Evolutionary conservation across 2,113 vertebrate genomes (phyloP).

Genomic region (Trichechus manatus): DNA sequence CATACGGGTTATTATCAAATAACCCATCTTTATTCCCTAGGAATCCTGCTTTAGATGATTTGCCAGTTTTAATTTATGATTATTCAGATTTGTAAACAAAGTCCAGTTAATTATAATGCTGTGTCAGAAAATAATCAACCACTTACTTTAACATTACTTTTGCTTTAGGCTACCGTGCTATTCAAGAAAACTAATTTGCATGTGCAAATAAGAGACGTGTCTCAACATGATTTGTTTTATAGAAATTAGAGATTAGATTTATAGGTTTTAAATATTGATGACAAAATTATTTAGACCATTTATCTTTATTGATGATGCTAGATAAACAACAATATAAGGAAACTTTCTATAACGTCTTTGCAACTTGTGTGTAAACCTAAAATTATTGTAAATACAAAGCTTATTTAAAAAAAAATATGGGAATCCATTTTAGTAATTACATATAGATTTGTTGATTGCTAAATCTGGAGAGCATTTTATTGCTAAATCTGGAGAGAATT

Average conservation of each 20-base stretch:
- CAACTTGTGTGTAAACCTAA: not conserved
- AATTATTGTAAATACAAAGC: not conserved
- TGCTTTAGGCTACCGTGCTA: slow-evolving; percentile 4
- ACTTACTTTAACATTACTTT: slow-evolving; percentile 21
- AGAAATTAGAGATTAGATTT: slow-evolving; percentile 31
- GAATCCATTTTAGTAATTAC: not conserved
- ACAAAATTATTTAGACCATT: not conserved
- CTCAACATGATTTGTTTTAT: slow-evolving; percentile 33
- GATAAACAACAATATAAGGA: not conserved
- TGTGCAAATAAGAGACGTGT: slow-evolving; percentile 21
- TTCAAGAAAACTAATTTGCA: slow-evolving; percentile 58
- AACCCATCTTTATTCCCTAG: not conserved
- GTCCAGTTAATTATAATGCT: not conserved
- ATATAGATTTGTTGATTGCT: not conserved
- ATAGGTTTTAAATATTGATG: not conserved
- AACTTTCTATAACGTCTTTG: not conserved
- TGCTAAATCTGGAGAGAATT: not conserved
- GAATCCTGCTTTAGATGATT: slow-evolving; percentile 27
- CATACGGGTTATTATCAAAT: slow-evolving; percentile 11
- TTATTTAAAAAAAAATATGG: not conserved
- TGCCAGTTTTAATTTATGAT: not conserved
- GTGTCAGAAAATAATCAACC: not conserved
- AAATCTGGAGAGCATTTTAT: too few relatives aligned
- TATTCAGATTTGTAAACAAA: slow-evolving; percentile 44
- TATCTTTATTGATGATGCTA: not conserved